Percentiles rank a stretch among this genome's conserved stretches.
These are phyloP conservation scores for Euzophera pinguis DNA, from an alignment of 2,888 invertebrate species.

Conservation along the genomic window DNA sequence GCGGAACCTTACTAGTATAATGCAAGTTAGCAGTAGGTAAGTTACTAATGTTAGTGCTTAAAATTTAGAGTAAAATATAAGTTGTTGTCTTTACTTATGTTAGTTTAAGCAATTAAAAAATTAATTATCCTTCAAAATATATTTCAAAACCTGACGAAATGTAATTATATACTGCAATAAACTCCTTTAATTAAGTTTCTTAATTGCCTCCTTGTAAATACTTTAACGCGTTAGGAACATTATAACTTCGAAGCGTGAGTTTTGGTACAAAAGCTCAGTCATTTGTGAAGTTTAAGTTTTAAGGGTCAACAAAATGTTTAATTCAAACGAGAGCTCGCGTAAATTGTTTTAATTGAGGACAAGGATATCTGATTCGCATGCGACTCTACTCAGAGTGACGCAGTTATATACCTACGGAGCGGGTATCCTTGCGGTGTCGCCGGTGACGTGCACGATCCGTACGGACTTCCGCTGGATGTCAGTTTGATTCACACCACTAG, in stretches of 20 bases:
- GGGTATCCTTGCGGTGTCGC: slow-evolving; percentile 39
- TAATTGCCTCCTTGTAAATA: neutral
- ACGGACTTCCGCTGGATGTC: slow-evolving; percentile 47
- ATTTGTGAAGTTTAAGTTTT: neutral
- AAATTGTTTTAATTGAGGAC: slow-evolving; percentile 73
- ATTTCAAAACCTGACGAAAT: neutral
- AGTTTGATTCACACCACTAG: slow-evolving; percentile 61
- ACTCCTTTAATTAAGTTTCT: too few species aligned
- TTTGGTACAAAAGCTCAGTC: neutral
- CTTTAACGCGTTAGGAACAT: neutral
- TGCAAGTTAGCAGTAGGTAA: slow-evolving; percentile 3
- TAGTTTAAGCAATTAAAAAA: neutral
- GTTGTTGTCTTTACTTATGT: too few species aligned
- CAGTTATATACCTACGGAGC: slow-evolving; percentile 40
- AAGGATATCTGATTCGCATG: slow-evolving; percentile 59
- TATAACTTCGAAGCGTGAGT: neutral
- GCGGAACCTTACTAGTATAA: slow-evolving; percentile 18
- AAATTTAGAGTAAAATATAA: neutral
- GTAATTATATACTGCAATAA: too few species aligned
- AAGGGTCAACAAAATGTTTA: slow-evolving; percentile 34
- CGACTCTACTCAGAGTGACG: slow-evolving; percentile 34
- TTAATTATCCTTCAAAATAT: neutral
- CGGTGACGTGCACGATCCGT: slow-evolving; percentile 38
- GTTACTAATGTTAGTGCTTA: neutral
- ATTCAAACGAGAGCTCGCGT: slow-evolving; percentile 59